Base-by-base conservation (phyloP, 2,888 invertebrate genomes). In the Ommatoiulus sabulosus region DNA sequence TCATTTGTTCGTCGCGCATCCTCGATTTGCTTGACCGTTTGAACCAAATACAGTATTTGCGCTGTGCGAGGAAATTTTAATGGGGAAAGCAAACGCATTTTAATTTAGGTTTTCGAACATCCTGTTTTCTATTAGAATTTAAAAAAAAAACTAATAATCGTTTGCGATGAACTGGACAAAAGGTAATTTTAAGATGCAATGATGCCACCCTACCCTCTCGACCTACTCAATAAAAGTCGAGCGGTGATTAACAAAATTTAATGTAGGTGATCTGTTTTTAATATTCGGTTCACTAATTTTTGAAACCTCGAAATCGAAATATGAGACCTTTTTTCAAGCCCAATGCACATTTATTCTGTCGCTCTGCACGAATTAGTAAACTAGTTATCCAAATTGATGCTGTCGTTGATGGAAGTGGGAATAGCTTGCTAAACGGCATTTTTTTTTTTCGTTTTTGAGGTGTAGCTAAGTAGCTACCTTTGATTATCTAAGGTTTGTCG, bases 1-100 rank as follows among this genome's bases (percentile, higher is more conserved):
- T 44, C 44, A 86, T 86, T 44, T 46, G 86, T 86, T 86, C 86
- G 44, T 86, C 46, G n/a, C 15, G 86, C 86, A 86, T 86, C 86
- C 86, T 86, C 46, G 46, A 86, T 86, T 86, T 86, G 20, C 44
- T 15, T 44, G 86, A 86, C 86, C 86, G 46, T 20, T 46, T 86
- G 86, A 86, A 86, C 86, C 72, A 72, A 24, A 35, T 35, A 35
- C 35, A 35, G 35, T 35, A 72, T 72, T 24, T 72, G 10, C 24
- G 72, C 35, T 1, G 3, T 24, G 8, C 24, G 72, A 72, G 24
- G n/a, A 24, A 72, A 72, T 24, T 24, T 72, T 72, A 24, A 72
- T 72, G 24, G 24, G 35, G 72, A 72, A 72, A n/a, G 24, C 72
- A 72, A 8, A 72, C 24, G 72, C 72, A 24, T 72, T 72, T 72